phyloP scores from a whole-genome alignment of 2,888 invertebrate genomes.

The Leptinotarsa juncta region DNA sequence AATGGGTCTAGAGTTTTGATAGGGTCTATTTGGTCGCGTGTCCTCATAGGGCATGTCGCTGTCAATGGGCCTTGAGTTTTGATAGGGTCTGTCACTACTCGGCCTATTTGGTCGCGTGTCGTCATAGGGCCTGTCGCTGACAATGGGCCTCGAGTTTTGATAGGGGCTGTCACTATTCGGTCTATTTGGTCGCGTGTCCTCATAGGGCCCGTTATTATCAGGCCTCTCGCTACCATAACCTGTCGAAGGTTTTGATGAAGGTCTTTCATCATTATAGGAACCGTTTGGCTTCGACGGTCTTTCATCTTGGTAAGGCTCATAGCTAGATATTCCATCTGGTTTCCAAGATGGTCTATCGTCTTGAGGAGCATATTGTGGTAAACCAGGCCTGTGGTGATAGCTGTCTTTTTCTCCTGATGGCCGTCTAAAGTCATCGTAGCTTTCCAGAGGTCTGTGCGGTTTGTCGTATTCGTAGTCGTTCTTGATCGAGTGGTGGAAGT shows the following conservation, averaged over 20 bases:
- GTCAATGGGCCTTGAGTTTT: background rate
- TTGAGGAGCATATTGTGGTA: background rate
- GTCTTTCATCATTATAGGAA: constrained; percentile 15
- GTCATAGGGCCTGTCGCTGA: background rate
- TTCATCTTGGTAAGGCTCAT: background rate
- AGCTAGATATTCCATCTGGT: background rate
- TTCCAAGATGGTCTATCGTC: background rate
- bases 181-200: background rate
- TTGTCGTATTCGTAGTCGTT: constrained; percentile 4
- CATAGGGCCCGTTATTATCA: background rate
- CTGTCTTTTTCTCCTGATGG: background rate
- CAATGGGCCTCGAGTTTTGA: background rate
- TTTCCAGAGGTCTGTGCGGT: background rate
- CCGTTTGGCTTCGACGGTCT: background rate
- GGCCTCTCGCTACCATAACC: background rate
- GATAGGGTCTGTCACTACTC: background rate
- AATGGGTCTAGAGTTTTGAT: background rate
- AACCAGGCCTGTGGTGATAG: background rate
- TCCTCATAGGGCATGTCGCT: background rate
- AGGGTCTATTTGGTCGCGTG: background rate
- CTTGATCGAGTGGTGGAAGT: background rate
- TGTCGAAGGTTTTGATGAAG: background rate
- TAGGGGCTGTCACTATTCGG: background rate
- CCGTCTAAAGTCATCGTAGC: background rate
- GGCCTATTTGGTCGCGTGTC: background rate